Conservation (phyloP, 2,797 vertebrate genomes). For the Phoebastria nigripes region DNA sequence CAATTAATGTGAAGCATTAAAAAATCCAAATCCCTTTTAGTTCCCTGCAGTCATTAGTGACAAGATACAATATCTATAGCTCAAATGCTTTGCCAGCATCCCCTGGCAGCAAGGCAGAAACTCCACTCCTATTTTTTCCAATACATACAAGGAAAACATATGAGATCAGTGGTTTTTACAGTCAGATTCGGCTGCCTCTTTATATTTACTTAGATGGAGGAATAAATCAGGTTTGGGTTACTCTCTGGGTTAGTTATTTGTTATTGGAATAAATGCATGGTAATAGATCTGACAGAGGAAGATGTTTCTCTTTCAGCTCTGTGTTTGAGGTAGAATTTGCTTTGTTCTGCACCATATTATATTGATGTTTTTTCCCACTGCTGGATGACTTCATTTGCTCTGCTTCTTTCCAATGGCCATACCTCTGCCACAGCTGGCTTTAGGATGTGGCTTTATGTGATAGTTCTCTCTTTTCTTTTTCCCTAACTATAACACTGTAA, state of each 20-base stretch:
- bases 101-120: slow-evolving; percentile 31
- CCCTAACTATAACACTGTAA: not conserved
- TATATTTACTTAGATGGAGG: slow-evolving; percentile 51
- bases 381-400: slow-evolving; percentile 58
- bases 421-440: slow-evolving; percentile 33
- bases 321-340: slow-evolving; percentile 53
- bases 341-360: slow-evolving; percentile 60
- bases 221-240: slow-evolving; percentile 63
- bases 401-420: not conserved
- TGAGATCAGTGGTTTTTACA: slow-evolving; percentile 54
- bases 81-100: slow-evolving; percentile 44
- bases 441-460: not conserved
- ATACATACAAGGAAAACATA: slow-evolving; percentile 23
- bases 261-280: slow-evolving; percentile 49
- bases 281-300: slow-evolving; percentile 52
- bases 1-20: slow-evolving; percentile 65
- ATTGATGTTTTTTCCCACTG: slow-evolving; percentile 6
- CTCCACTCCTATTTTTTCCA: slow-evolving; percentile 13
- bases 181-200: slow-evolving; percentile 37
- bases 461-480: not conserved
- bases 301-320: slow-evolving; percentile 52
- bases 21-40: slow-evolving; percentile 58
- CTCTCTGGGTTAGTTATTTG: slow-evolving; percentile 54
- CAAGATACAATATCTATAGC: slow-evolving; percentile 52
- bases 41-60: slow-evolving; percentile 59